These are phyloP conservation scores for Tenthredo amoena DNA, from an alignment of 2,888 invertebrate genomes.

Conservation along the genomic window DNA sequence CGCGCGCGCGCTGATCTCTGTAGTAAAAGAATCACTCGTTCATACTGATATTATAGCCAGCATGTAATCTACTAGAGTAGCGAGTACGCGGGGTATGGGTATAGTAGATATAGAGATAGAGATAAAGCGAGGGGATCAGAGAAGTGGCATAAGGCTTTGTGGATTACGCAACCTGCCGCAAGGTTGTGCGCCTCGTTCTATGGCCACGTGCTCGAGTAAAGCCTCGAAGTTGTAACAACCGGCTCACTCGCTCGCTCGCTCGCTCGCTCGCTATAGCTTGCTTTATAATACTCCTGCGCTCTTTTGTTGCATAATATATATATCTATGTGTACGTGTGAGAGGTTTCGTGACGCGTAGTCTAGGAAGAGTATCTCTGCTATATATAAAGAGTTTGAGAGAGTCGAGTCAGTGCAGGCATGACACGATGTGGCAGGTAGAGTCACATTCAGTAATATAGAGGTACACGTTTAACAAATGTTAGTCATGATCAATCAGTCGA, in stretches of 20 bases:
- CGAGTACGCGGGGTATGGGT: neutral
- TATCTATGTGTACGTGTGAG: neutral
- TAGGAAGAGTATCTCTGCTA: no score
- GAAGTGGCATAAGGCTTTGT: conserved; percentile 52
- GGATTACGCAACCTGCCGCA: conserved; percentile 55
- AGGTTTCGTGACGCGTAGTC: no score
- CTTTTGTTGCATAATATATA: neutral
- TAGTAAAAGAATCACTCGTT: neutral
- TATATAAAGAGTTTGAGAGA: no score
- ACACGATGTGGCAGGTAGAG: no score
- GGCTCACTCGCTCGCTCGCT: neutral
- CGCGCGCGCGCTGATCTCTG: neutral
- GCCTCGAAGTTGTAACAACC: neutral
- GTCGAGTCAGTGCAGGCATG: no score
- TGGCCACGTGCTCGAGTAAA: conserved; percentile 40
- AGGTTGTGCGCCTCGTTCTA: conserved; percentile 42
- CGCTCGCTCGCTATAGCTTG: neutral
- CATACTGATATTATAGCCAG: neutral
- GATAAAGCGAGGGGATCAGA: conserved; percentile 50
- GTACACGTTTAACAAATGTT: no score
- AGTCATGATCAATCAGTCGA: no score
- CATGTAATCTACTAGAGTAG: neutral
- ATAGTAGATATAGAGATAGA: conserved; percentile 54
- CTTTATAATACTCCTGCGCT: neutral
- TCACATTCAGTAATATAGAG: no score